Evolutionary conservation across 2,113 vertebrate species (phyloP).

Genomic region (Dipodomys ordii): DNA sequence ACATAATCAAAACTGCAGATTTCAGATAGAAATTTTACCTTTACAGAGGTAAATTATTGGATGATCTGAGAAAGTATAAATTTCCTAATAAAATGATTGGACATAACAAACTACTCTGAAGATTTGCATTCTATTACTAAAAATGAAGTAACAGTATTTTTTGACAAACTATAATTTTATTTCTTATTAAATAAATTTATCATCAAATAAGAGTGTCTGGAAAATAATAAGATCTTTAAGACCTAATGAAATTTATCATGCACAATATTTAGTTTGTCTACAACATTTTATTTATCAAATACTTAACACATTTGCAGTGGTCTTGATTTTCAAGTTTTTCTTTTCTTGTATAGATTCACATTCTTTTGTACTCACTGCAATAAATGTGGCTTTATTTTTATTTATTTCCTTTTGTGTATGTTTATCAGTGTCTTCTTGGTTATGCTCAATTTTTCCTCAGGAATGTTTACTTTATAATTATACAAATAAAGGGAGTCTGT

Average conservation of each 20-base stretch:
- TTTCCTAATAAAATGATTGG: neutral
- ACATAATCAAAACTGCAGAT: neutral
- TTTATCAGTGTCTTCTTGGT: conserved; percentile 13
- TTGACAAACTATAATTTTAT: neutral
- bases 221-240: neutral
- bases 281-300: neutral
- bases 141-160: neutral
- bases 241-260: no score
- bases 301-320: neutral
- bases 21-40: neutral
- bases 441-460: neutral
- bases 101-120: neutral
- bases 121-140: neutral
- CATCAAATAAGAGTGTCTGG: neutral
- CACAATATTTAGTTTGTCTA: neutral
- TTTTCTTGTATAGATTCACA: neutral
- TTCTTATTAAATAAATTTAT: neutral
- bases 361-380: neutral
- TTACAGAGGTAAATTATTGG: neutral
- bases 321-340: conserved; percentile 8
- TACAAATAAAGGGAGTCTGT: neutral
- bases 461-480: neutral
- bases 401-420: neutral
- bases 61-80: neutral
- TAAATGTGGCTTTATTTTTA: neutral